These are phyloP conservation scores for Urosaurus nigricauda DNA, from an alignment of 2,797 vertebrate species.

Conservation along the genomic window DNA sequence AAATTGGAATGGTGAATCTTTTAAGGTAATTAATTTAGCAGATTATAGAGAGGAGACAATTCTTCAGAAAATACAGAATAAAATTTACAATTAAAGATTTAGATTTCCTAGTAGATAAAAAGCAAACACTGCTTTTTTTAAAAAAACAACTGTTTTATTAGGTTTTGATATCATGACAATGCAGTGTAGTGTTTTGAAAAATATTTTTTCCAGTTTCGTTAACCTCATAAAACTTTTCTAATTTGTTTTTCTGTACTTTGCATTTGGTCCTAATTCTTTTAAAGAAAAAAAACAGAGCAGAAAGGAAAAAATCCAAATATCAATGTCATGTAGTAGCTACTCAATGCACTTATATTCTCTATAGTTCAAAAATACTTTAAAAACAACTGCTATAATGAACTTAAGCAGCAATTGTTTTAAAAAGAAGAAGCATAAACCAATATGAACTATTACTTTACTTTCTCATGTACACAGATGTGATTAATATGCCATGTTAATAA, in stretches of 20 bases:
- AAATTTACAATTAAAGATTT: background rate
- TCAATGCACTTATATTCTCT: slow-evolving; percentile 46
- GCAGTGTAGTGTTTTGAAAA: slow-evolving; percentile 11
- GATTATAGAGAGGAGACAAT: background rate
- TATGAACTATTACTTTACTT: background rate
- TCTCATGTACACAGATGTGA: background rate
- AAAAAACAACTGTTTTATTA: background rate
- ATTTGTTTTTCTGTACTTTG: background rate
- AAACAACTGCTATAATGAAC: slow-evolving; percentile 44
- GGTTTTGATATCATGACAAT: background rate
- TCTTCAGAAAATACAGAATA: slow-evolving; percentile 20
- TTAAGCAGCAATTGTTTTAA: background rate
- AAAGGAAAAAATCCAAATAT: background rate
- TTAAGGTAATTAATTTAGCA: background rate
- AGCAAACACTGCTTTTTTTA: background rate
- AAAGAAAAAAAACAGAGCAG: background rate
- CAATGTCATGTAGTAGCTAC: slow-evolving; percentile 42
- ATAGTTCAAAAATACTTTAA: slow-evolving; percentile 22
- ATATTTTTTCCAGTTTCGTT: slow-evolving; percentile 16
- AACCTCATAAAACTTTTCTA: background rate
- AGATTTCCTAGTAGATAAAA: background rate
- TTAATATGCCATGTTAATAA: background rate
- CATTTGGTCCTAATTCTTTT: background rate
- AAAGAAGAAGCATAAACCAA: slow-evolving; percentile 12
- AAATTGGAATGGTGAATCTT: background rate